Percentiles rank a stretch among this genome's conserved stretches.
Evolutionary conservation across 2,797 vertebrate genomes (phyloP).

Genomic region (Rhinophrynus dorsalis): DNA sequence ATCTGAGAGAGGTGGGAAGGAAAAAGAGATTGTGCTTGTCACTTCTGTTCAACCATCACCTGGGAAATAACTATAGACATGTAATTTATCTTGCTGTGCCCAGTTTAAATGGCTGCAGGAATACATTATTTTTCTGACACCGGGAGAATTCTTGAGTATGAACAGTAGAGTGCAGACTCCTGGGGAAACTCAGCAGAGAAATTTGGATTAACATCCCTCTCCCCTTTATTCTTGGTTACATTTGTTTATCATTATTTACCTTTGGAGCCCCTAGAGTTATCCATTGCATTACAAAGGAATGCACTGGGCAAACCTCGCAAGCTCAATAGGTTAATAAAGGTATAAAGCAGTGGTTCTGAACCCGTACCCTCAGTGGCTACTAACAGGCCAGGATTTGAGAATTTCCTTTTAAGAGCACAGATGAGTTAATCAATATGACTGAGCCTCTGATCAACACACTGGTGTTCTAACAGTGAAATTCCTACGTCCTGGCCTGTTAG

Average conservation of each 20-base stretch:
- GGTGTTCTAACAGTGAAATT: no score
- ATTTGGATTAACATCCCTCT: not conserved
- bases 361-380: no score
- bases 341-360: no score
- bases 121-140: conserved; percentile 47
- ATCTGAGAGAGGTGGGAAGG: not conserved
- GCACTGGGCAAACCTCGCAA: no score
- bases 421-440: no score
- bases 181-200: not conserved
- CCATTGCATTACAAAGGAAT: not conserved
- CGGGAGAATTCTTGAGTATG: conserved; percentile 25
- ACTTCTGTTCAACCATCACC: conserved; percentile 46
- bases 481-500: no score
- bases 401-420: no score
- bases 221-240: no score
- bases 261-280: not conserved
- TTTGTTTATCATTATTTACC: not conserved
- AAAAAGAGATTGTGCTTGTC: conserved; percentile 42
- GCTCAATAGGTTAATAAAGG: no score
- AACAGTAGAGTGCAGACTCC: not conserved
- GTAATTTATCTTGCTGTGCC: conserved; percentile 48
- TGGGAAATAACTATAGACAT: conserved; percentile 51
- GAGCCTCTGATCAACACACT: no score
- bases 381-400: no score
- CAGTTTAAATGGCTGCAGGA: conserved; percentile 48